Conservation (phyloP, 2,888 invertebrate genomes). For the Chrysodeixis includens region DNA sequence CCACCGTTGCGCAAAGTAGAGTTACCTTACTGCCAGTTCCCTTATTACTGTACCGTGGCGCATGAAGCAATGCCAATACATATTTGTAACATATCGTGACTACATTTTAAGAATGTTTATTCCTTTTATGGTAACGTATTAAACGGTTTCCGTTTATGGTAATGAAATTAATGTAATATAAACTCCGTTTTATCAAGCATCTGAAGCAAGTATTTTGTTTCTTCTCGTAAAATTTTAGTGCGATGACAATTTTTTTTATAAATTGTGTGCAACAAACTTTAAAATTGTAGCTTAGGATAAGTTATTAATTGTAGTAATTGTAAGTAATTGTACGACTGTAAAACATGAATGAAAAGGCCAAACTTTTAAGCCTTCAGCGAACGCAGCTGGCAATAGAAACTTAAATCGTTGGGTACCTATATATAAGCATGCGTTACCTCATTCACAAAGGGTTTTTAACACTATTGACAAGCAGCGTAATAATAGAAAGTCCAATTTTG, state of each 20-base stretch:
- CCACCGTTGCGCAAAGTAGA: slow-evolving; percentile 68
- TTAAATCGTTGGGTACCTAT: too few species aligned
- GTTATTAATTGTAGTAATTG: too few species aligned
- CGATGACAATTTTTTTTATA: too few species aligned
- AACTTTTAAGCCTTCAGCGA: too few species aligned
- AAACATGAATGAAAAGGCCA: too few species aligned
- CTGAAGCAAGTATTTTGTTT: too few species aligned
- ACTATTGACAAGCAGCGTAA: slow-evolving; percentile 32
- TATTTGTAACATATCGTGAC: slow-evolving; percentile 52
- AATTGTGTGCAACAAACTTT: too few species aligned
- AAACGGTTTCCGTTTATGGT: slow-evolving; percentile 1
- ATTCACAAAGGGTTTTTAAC: not conserved
- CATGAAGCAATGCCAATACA: slow-evolving; percentile 50
- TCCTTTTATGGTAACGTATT: slow-evolving; percentile 25
- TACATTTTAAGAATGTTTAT: slow-evolving; percentile 12
- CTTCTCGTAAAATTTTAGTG: too few species aligned
- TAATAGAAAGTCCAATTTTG: slow-evolving; percentile 38
- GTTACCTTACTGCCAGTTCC: slow-evolving; percentile 45
- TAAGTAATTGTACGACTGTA: too few species aligned
- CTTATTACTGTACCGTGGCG: slow-evolving; percentile 50
- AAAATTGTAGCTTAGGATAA: too few species aligned
- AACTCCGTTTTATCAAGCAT: not conserved
- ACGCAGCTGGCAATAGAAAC: too few species aligned
- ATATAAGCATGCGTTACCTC: too few species aligned
- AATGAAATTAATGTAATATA: not conserved